Base-by-base conservation (phyloP, 2,888 invertebrate species). In the Crepidodera aurea region DNA sequence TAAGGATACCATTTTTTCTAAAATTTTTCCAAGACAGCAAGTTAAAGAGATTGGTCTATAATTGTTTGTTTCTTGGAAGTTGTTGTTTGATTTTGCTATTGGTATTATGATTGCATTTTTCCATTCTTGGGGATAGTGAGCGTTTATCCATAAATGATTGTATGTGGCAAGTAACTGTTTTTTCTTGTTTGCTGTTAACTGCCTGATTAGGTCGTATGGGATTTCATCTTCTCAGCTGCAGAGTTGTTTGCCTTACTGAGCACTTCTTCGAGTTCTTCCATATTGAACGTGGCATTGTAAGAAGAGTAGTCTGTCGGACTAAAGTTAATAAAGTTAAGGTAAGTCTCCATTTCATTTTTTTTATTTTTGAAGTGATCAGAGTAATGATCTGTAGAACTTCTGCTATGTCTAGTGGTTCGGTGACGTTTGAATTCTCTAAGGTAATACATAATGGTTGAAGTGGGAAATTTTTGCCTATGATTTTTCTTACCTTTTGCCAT, bases 11-110 rank as follows among this genome's bases (percentile, higher is more conserved):
- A 65, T 64, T 10, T 32, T 59, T 18, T 64, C 64, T 2, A 66
- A 34, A 1, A 51, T 8, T 53, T 64, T 66, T 6, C 58, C 44
- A 5, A 62, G 27, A 12, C 62, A 64, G 29, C 54, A 55, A 0
- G 54, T 62, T 1, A 65, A 27, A n/a, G 18, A 34, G n/a, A 65
- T 65, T 8, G 58, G 55, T 44, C 62, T 8, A n/a, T 55, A 58
- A 18, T 22, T 60, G 5, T 12, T 18, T 29, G 48, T 16, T 3
- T 12, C 8, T 51, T 22, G 42, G 3, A 22, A 15, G 12, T 54
- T 25, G 29, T 56, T 57, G 8, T 39, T 46, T 3, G 37, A 22
- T 53, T 62, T 66, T 2, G 34, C 37, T 2, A 57, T 48, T 10
- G 60, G 58, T 1, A 63, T 50, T 18, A 59, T 27, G 10, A 51